phyloP scores from a whole-genome alignment of 2,888 invertebrate genomes.

The Therioaphis trifolii region DNA sequence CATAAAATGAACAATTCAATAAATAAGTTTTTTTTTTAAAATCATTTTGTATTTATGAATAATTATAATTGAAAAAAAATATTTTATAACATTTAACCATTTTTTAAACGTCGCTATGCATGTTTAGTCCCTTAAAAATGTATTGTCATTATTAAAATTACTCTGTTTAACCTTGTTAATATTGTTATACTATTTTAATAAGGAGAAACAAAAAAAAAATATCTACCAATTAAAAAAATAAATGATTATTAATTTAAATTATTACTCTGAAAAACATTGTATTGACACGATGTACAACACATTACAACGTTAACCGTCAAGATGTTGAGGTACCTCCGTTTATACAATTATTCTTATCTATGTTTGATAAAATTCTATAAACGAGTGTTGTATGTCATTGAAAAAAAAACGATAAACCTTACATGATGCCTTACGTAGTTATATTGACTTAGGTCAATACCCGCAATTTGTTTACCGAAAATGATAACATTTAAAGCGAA shows the following conservation, averaged over 20 bases:
- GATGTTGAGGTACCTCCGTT: constrained; percentile 22
- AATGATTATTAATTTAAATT: constrained; percentile 27
- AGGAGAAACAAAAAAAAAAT: too few relatives aligned
- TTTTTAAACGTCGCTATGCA: too few relatives aligned
- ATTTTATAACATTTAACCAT: too few relatives aligned
- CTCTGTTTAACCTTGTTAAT: too few relatives aligned
- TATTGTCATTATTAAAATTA: too few relatives aligned
- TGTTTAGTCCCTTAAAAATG: too few relatives aligned
- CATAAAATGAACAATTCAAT: too few relatives aligned
- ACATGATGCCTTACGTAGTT: not conserved
- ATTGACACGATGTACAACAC: not conserved
- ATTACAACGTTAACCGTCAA: constrained; percentile 37
- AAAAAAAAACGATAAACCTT: constrained; percentile 22
- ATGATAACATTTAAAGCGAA: not conserved
- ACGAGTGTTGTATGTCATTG: not conserved
- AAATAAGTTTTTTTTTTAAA: too few relatives aligned
- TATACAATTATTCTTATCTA: constrained; percentile 18
- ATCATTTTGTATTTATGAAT: too few relatives aligned
- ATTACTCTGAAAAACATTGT: not conserved
- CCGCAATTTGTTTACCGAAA: not conserved
- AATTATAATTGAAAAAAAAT: too few relatives aligned
- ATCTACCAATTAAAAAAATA: constrained; percentile 27
- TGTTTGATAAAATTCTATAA: not conserved
- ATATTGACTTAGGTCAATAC: constrained; percentile 55
- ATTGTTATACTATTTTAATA: too few relatives aligned